These are phyloP conservation scores for Osmerus eperlanus DNA, from an alignment of 2,113 vertebrate species.

Conservation along the genomic window DNA sequence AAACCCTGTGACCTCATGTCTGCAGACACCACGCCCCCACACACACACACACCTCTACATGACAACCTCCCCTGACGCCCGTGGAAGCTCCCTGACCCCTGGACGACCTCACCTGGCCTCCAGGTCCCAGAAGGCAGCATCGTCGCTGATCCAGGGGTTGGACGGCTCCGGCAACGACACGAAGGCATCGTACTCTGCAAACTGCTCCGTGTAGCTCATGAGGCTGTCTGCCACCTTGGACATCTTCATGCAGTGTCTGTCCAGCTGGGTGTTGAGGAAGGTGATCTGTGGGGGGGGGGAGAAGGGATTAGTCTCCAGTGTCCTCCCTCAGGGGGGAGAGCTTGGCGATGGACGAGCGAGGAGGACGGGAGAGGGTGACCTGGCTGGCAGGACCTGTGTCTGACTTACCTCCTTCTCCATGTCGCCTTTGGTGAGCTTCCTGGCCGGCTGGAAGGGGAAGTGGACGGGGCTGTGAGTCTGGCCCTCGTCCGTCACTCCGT, in stretches of 20 bases:
- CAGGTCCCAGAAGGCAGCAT: constrained; percentile 86
- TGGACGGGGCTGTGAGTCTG: constrained; percentile 88
- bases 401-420: constrained; percentile 83
- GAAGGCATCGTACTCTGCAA: constrained; percentile 89
- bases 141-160: constrained; percentile 92
- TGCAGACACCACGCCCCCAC: no score
- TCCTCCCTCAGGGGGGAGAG: neutral
- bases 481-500: constrained; percentile 85
- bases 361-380: constrained; percentile 18
- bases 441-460: constrained; percentile 77
- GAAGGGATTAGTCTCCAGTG: constrained; percentile 5
- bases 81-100: neutral
- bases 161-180: constrained; percentile 85
- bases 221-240: constrained; percentile 98
- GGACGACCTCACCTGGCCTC: constrained; percentile 79
- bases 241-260: constrained; percentile 97
- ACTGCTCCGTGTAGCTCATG: constrained; percentile 90
- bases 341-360: neutral
- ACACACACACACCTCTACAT: neutral
- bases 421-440: constrained; percentile 89
- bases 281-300: constrained; percentile 76
- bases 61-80: no score
- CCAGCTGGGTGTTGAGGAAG: constrained; percentile 91
- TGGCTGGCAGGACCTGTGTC: neutral
- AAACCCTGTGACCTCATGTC: no score